These are phyloP conservation scores for Rousettus leschenaultii DNA, from an alignment of 2,113 vertebrate genomes.

Conservation along the genomic window DNA sequence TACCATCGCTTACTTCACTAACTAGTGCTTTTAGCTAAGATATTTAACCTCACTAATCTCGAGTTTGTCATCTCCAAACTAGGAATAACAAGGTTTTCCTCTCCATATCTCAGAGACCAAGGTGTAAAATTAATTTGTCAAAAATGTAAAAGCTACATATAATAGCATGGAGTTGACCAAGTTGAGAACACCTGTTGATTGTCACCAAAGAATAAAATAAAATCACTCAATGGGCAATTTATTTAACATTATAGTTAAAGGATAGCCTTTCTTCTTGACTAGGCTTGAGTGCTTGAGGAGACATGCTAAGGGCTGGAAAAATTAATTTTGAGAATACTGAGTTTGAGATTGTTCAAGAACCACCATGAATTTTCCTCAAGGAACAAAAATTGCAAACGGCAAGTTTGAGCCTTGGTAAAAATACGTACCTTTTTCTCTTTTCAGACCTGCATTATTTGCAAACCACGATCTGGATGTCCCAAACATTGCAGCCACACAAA, in stretches of 20 bases:
- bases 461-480: slow-evolving; percentile 97
- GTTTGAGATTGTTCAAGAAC: neutral
- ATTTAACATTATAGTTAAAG: neutral
- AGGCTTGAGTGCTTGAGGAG: neutral
- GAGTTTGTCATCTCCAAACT: slow-evolving; percentile 6
- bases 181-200: neutral
- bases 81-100: neutral
- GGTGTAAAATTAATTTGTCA: neutral
- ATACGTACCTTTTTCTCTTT: slow-evolving; percentile 95
- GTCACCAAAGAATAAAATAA: neutral
- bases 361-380: neutral
- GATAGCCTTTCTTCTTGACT: neutral
- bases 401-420: neutral
- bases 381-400: neutral
- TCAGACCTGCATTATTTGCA: slow-evolving; percentile 93
- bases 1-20: neutral
- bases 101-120: neutral
- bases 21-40: neutral
- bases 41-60: neutral
- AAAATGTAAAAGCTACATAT: slow-evolving; percentile 9
- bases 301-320: neutral
- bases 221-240: neutral
- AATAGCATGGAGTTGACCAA: neutral
- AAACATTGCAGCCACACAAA: slow-evolving; percentile 94
- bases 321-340: neutral